These are phyloP conservation scores for Hydrophis major DNA, from an alignment of 2,797 vertebrate species.

Conservation along the genomic window DNA sequence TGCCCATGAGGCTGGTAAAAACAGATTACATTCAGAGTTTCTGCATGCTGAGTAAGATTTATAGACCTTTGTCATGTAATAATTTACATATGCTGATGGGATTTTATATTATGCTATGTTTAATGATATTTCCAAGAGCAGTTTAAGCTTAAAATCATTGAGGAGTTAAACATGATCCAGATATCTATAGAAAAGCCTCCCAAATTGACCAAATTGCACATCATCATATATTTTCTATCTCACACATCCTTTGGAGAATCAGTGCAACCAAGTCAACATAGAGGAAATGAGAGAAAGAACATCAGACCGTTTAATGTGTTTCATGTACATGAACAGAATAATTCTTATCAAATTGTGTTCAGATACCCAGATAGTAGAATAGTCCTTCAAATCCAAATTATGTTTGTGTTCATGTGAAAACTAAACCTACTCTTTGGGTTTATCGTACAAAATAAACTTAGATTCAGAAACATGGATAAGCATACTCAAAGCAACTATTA, in stretches of 20 bases:
- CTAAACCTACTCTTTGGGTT: background rate
- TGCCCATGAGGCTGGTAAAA: constrained; percentile 28
- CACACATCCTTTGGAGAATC: background rate
- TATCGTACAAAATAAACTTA: background rate
- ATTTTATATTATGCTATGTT: constrained; percentile 4
- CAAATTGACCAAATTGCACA: background rate
- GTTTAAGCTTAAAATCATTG: background rate
- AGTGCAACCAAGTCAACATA: background rate
- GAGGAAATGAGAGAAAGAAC: background rate
- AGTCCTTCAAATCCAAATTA: background rate
- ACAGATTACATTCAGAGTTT: constrained; percentile 33
- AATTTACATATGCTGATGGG: background rate
- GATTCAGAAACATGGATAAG: background rate
- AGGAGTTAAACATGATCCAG: background rate
- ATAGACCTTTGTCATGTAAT: constrained; percentile 26
- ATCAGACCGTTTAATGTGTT: background rate
- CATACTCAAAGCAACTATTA: background rate
- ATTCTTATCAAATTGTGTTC: background rate
- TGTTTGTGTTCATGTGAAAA: background rate
- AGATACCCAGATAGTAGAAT: background rate
- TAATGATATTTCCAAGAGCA: background rate
- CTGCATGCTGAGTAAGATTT: constrained; percentile 44
- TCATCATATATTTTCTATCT: background rate
- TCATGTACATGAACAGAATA: background rate
- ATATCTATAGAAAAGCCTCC: background rate